These are phyloP conservation scores for Heliconius cydno DNA, from an alignment of 2,888 invertebrate genomes.

Conservation along the genomic window DNA sequence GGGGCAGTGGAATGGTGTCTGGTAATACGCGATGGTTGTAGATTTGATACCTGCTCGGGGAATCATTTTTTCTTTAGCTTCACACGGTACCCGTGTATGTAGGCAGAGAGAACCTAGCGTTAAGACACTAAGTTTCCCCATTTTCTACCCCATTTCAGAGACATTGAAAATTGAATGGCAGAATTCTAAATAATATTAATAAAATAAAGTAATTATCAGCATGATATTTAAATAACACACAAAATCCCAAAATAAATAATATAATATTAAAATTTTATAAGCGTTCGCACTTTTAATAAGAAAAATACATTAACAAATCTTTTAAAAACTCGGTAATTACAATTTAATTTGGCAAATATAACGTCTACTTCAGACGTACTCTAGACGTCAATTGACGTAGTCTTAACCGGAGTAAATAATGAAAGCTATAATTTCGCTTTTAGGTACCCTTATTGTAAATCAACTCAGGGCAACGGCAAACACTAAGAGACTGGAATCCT, in stretches of 20 bases:
- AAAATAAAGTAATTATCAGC: too few relatives aligned
- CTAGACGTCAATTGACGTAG: background rate
- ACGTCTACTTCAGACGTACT: background rate
- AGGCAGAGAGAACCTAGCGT: background rate
- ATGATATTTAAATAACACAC: too few relatives aligned
- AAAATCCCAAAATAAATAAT: background rate
- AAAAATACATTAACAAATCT: background rate
- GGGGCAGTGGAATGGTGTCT: background rate
- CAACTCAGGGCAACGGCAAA: background rate
- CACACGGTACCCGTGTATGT: background rate
- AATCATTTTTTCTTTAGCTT: background rate
- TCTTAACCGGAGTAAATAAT: conserved; percentile 7
- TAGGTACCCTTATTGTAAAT: background rate
- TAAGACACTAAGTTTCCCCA: background rate
- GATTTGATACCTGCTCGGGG: background rate
- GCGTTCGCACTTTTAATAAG: background rate
- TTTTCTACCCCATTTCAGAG: background rate
- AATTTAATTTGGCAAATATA: conserved; percentile 7
- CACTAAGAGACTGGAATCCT: background rate
- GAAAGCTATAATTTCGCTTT: background rate
- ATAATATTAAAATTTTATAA: background rate
- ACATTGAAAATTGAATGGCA: background rate
- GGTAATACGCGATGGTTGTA: background rate
- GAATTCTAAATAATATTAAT: background rate
- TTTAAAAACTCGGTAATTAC: conserved; percentile 6